Conservation (phyloP, 2,888 invertebrate species). For the Drosophila emarginata region DNA sequence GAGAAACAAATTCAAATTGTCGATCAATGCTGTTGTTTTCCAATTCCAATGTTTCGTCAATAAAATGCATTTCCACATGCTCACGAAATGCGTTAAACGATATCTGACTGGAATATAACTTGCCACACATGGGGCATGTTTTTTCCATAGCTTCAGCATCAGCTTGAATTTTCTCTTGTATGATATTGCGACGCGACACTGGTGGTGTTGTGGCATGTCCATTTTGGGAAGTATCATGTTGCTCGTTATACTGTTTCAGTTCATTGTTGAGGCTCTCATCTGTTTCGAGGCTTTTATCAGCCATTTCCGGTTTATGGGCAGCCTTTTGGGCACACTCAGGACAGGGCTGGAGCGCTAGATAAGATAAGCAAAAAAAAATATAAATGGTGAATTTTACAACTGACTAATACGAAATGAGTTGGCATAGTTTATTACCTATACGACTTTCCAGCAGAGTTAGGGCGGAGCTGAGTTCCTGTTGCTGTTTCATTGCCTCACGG, state of each 20-base stretch:
- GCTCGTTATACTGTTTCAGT: conserved; percentile 39
- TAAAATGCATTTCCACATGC: conserved; percentile 91
- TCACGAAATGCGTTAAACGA: conserved; percentile 87
- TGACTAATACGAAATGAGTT: neutral
- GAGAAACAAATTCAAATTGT: conserved; percentile 84
- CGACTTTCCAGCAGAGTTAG: conserved; percentile 81
- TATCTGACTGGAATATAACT: conserved; percentile 84
- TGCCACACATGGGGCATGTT: conserved; percentile 90
- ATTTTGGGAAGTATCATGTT: conserved; percentile 7
- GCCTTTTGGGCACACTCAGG: conserved; percentile 75
- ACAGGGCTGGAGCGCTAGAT: conserved; percentile 74
- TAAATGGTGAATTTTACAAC: neutral
- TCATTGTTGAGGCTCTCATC: conserved; percentile 74
- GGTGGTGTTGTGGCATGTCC: conserved; percentile 32
- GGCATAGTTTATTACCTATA: conserved; percentile 75
- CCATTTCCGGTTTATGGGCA: conserved; percentile 80
- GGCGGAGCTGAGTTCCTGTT: conserved; percentile 84
- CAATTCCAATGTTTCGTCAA: conserved; percentile 84
- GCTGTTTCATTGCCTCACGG: conserved; percentile 85
- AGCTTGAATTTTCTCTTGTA: conserved; percentile 78
- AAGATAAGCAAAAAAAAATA: neutral
- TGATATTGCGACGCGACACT: conserved; percentile 76
- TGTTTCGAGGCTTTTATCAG: conserved; percentile 81
- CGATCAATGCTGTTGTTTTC: conserved; percentile 84
- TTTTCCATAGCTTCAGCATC: conserved; percentile 81